Percentiles rank a stretch among this genome's conserved stretches.
These are phyloP conservation scores for Parthenolecanium corni DNA, from an alignment of 2,888 invertebrate species.

Conservation along the genomic window DNA sequence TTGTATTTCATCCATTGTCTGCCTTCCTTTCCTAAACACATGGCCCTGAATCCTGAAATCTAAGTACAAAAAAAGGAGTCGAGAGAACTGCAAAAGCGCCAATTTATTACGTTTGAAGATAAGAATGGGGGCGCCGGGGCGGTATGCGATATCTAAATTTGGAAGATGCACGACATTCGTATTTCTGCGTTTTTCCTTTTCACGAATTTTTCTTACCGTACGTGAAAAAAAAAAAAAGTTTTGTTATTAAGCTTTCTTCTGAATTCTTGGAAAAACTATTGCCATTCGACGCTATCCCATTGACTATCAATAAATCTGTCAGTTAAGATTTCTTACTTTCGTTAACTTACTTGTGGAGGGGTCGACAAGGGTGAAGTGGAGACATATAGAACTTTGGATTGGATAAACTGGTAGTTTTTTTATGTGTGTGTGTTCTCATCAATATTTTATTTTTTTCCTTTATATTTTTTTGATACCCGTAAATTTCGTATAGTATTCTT, in stretches of 20 bases:
- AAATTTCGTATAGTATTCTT: too few species aligned
- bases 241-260: constrained; percentile 23
- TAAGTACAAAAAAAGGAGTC: too few species aligned
- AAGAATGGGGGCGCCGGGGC: constrained; percentile 25
- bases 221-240: constrained; percentile 15
- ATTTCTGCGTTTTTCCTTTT: not conserved
- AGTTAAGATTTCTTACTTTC: constrained; percentile 28
- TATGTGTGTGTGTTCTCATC: not conserved
- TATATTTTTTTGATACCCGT: too few species aligned
- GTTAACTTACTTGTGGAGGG: constrained; percentile 12
- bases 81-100: too few species aligned
- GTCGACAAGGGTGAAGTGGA: not conserved
- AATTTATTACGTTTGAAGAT: not conserved
- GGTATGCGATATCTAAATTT: constrained; percentile 19
- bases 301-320: constrained; percentile 28
- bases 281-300: constrained; percentile 24
- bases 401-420: not conserved
- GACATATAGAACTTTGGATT: not conserved
- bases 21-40: too few species aligned
- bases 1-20: too few species aligned
- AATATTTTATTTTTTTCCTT: not conserved
- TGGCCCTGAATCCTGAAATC: too few species aligned
- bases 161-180: constrained; percentile 14
- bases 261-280: constrained; percentile 14
- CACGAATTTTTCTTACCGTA: not conserved